Base-by-base conservation (phyloP, 2,888 invertebrate genomes). In the Ormyrus pomaceus region DNA sequence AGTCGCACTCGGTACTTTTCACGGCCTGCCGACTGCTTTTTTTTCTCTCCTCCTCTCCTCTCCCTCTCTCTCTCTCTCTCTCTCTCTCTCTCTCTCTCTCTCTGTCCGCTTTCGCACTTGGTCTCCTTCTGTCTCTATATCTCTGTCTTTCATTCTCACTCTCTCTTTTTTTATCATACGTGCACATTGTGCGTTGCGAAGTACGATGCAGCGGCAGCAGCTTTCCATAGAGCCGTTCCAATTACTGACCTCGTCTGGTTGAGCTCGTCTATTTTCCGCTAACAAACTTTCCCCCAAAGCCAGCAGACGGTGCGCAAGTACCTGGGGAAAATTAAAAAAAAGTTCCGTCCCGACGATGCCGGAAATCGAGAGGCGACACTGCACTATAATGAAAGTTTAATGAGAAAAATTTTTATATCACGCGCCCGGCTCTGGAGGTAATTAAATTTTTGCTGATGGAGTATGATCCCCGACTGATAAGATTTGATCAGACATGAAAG, bases 271-370 rank as follows among this genome's bases (percentile, higher is more conserved):
- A 77, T 77, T 73, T 77, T 46, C 75, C 59, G 68, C 68, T 73
- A 80, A 77, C 77, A 77, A 80, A 80, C 77, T 77, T 80, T 77
- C 76, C 53, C 51, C 64, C 65, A 76, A 76, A 80, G 71, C 71
- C 66, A 71, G 61, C 76, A 71, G 59, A 79, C 66, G 51, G 74
- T 74, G 50, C 53, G 78, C 66, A 65, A 71, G 79, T 70, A 48
- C 56, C 76, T 9, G n/a, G 72, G 56, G 69, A 77, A 77, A 75
- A 77, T 58, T 75, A 64, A 58, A 77, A 77, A 81, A 77, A 77
- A 58, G 53, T 62, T 48, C 13, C 11, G 19, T 13, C 11, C 10
- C 13, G 55, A 50, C 55, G 68, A 69, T 58, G 51, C 6, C 48
- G 72, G 56, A 80, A 80, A 77, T 80, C 72, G 77, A 77, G 76